Conservation (phyloP, 35 echinoderm and acorn worm genomes). For the Holothuria glaberrima region DNA sequence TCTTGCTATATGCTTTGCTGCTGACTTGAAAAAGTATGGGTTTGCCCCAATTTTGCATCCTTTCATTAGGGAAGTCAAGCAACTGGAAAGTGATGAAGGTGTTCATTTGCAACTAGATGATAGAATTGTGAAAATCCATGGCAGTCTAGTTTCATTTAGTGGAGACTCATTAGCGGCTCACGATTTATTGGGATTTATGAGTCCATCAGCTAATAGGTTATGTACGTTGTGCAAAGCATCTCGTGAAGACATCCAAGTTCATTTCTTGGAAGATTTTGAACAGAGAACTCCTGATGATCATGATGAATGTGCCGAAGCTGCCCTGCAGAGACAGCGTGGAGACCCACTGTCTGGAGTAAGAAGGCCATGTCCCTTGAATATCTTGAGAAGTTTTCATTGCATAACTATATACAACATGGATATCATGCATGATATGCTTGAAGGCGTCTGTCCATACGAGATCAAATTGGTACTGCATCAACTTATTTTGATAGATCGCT, state of each 20-base stretch:
- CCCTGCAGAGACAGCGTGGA: conserved; percentile 32
- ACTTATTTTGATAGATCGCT: conserved; percentile 53
- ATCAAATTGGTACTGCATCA: conserved; percentile 56
- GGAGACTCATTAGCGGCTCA: conserved; percentile 64
- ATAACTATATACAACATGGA: conserved; percentile 59
- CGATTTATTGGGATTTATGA: conserved; percentile 68
- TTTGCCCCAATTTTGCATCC: conserved; percentile 55
- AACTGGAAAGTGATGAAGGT: conserved; percentile 61
- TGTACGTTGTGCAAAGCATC: conserved; percentile 59
- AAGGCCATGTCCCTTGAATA: conserved; percentile 57
- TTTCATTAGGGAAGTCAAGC: conserved; percentile 60
- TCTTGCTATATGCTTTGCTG: conserved; percentile 52
- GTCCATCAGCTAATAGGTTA: conserved; percentile 66
- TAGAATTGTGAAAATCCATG: conserved; percentile 54
- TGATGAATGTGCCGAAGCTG: conserved; percentile 47
- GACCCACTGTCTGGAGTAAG: conserved; percentile 56
- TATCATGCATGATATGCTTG: conserved; percentile 69
- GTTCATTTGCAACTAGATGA: conserved; percentile 40
- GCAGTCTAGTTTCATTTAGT: conserved; percentile 53
- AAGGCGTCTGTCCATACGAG: conserved; percentile 70
- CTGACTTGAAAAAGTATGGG: conserved; percentile 69
- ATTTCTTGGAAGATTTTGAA: conserved; percentile 61
- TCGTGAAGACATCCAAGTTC: conserved; percentile 26
- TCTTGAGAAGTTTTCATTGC: conserved; percentile 59
- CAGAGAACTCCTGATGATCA: conserved; percentile 62